A percentile compares a stretch with the other conserved stretches of the same genome.
Conservation (phyloP, 92 coral and sea anemone genomes). For the Muricea muricata region DNA sequence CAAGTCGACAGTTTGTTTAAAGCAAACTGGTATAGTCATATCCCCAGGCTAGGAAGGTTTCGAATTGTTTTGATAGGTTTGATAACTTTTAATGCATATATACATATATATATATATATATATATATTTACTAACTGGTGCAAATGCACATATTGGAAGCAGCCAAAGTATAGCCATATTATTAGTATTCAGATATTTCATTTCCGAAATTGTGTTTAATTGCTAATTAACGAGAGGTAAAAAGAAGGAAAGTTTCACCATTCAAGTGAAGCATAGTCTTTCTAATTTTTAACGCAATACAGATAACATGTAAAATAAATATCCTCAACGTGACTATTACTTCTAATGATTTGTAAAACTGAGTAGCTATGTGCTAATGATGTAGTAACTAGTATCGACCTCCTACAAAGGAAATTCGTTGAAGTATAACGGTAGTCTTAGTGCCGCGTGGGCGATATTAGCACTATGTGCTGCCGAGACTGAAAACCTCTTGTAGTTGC, state of each 20-base stretch:
- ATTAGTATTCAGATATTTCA: background rate
- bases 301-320: too few relatives aligned
- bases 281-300: background rate
- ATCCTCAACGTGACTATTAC: background rate
- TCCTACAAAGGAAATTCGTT: conserved; percentile 22
- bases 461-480: conserved; percentile 20
- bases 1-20: background rate
- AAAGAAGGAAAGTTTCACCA: background rate
- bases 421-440: conserved; percentile 32
- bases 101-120: too few relatives aligned
- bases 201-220: background rate
- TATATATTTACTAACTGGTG: too few relatives aligned
- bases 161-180: background rate
- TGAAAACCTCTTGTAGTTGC: conserved; percentile 44
- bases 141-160: too few relatives aligned
- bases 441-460: conserved; percentile 51
- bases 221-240: background rate
- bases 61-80: background rate
- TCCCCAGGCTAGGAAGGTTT: too few relatives aligned
- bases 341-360: background rate
- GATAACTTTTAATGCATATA: too few relatives aligned
- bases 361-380: background rate
- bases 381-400: background rate
- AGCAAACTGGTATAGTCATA: background rate
- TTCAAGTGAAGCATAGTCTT: too few relatives aligned